A percentile compares a stretch with the other conserved stretches of the same genome.
phyloP scores from a whole-genome alignment of 2,888 invertebrate species.

The Hypomecis punctinalis region DNA sequence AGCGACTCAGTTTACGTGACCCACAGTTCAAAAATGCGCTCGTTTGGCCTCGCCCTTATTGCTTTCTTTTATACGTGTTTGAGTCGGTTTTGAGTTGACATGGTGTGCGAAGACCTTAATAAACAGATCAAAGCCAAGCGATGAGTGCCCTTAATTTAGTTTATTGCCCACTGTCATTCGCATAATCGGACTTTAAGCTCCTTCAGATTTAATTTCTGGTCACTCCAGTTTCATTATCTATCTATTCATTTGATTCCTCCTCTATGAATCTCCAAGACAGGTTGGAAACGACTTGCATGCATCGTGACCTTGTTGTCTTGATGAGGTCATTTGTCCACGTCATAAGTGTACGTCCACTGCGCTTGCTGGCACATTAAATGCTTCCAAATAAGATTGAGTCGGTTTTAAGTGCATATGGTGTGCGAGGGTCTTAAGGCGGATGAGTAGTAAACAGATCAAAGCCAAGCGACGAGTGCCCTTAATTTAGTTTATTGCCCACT shows the following conservation, averaged over 20 bases:
- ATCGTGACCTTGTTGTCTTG: too few relatives aligned
- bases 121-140: constrained; percentile 9
- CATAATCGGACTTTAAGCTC: background rate
- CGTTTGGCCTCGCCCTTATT: too few relatives aligned
- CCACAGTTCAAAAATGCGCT: too few relatives aligned
- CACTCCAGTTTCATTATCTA: too few relatives aligned
- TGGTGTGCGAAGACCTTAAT: background rate
- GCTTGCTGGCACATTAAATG: too few relatives aligned
- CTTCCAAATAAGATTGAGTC: background rate
- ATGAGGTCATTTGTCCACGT: too few relatives aligned
- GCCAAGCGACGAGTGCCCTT: constrained; percentile 1
- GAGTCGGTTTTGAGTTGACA: background rate
- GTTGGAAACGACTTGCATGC: too few relatives aligned
- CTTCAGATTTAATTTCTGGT: background rate
- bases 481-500: constrained; percentile 9
- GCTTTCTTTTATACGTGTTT: too few relatives aligned
- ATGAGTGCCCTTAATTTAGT: constrained; percentile 8
- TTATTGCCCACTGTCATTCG: constrained; percentile 8
- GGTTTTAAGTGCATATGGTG: background rate
- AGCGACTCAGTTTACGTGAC: too few relatives aligned
- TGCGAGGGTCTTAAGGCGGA: background rate
- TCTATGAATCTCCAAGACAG: too few relatives aligned
- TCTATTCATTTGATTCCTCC: too few relatives aligned
- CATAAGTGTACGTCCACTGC: too few relatives aligned
- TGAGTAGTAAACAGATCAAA: constrained; percentile 6